Conservation (phyloP, 2,888 invertebrate genomes). For the Cyclophora albipunctata region DNA sequence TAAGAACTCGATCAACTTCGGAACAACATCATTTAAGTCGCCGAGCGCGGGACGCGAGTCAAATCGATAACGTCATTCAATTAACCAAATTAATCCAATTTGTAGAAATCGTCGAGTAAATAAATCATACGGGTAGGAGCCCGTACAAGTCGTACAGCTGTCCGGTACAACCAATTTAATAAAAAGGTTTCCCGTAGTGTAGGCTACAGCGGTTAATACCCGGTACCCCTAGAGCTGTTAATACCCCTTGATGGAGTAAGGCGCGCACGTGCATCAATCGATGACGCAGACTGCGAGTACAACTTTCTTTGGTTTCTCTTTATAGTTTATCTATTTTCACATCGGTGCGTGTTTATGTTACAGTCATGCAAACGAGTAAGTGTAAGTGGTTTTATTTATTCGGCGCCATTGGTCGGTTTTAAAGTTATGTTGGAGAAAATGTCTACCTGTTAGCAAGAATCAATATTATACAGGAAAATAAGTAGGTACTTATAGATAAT, state of each 20-base stretch:
- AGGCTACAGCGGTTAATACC: too few relatives aligned
- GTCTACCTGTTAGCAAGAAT: too few relatives aligned
- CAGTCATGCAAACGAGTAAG: neutral
- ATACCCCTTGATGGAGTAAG: conserved; percentile 10
- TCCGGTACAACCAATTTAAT: conserved; percentile 54
- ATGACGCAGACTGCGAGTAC: conserved; percentile 26
- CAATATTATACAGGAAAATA: too few relatives aligned
- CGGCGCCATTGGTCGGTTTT: too few relatives aligned
- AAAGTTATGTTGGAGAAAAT: too few relatives aligned
- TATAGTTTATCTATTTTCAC: conserved; percentile 19
- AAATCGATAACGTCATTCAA: conserved; percentile 29
- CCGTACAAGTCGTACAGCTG: conserved; percentile 66
- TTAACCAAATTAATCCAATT: conserved; percentile 55
- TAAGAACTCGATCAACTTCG: too few relatives aligned
- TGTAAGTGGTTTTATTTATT: neutral
- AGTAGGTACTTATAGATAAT: too few relatives aligned
- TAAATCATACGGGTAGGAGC: conserved; percentile 58
- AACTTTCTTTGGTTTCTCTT: conserved; percentile 48
- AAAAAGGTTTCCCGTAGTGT: conserved; percentile 66
- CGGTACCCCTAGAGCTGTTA: conserved; percentile 9
- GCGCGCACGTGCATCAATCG: conserved; percentile 41
- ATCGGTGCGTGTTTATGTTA: conserved; percentile 8
- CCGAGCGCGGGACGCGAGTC: neutral
- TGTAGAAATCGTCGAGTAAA: conserved; percentile 38
- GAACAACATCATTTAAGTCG: too few relatives aligned